phyloP scores from a whole-genome alignment of 2,797 vertebrate species.

The Sus cebifrons region DNA sequence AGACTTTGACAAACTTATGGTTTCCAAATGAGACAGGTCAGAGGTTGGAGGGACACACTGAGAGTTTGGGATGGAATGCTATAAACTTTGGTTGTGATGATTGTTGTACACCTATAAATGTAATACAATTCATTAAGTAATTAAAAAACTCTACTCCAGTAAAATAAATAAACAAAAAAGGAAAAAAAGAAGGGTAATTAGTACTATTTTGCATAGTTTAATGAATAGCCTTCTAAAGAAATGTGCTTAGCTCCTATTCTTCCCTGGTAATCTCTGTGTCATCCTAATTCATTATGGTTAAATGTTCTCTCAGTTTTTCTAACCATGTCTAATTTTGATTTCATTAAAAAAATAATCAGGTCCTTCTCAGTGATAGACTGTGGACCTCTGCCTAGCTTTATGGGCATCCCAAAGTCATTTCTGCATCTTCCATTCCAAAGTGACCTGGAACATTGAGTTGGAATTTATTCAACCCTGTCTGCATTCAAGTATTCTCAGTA shows the following conservation, averaged over 20 bases:
- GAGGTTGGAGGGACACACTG: too few relatives aligned
- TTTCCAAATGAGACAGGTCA: too few relatives aligned
- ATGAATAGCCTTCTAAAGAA: slow-evolving; percentile 13
- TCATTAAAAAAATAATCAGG: background rate
- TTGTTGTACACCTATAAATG: too few relatives aligned
- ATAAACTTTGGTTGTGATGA: too few relatives aligned
- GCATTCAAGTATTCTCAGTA: background rate
- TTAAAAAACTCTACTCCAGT: too few relatives aligned
- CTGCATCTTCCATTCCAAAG: background rate
- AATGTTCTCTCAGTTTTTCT: background rate
- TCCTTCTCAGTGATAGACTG: background rate
- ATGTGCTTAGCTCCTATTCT: background rate
- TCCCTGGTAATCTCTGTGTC: background rate
- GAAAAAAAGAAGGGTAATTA: background rate
- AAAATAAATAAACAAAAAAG: too few relatives aligned
- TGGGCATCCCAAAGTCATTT: background rate
- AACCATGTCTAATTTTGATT: slow-evolving; percentile 21
- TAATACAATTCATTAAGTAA: too few relatives aligned
- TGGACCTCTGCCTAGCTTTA: background rate
- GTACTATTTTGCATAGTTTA: background rate
- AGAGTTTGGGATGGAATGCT: too few relatives aligned
- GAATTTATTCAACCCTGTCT: background rate
- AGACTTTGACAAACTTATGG: too few relatives aligned
- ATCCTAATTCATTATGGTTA: background rate
- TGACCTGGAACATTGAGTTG: background rate